Percentiles rank a stretch among this genome's conserved stretches.
Evolutionary conservation across 1,140 invertebrate species (phyloP).

Genomic region (Lasaia peninsularis): DNA sequence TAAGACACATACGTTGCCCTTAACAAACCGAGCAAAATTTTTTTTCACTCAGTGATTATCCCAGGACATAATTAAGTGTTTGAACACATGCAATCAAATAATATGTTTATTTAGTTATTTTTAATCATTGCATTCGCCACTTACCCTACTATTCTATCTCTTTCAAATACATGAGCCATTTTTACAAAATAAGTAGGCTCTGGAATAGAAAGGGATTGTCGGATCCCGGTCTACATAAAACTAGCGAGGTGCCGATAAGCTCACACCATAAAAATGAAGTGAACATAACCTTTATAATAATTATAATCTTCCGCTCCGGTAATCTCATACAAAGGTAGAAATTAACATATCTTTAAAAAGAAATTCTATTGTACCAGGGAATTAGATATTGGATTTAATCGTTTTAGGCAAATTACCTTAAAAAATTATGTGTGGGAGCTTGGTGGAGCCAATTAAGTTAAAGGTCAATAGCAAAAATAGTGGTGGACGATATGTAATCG

Average conservation of each 20-base stretch:
- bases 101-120: too few relatives aligned
- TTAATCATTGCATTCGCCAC: too few relatives aligned
- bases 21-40: too few relatives aligned
- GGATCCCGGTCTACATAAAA: not conserved
- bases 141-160: too few relatives aligned
- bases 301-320: constrained; percentile 66
- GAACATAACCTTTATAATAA: constrained; percentile 37
- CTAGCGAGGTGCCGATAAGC: constrained; percentile 11
- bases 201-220: not conserved
- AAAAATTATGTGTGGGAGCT: constrained; percentile 46
- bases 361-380: constrained; percentile 57
- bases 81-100: too few relatives aligned
- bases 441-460: constrained; percentile 25
- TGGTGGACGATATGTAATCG: too few relatives aligned
- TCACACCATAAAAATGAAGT: constrained; percentile 17
- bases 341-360: constrained; percentile 64
- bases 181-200: not conserved
- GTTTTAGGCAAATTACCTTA: constrained; percentile 50
- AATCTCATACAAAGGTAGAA: constrained; percentile 51
- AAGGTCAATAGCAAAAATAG: not conserved
- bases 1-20: too few relatives aligned
- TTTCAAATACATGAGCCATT: too few relatives aligned
- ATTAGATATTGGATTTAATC: constrained; percentile 55
- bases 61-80: too few relatives aligned
- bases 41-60: too few relatives aligned